phyloP scores from a whole-genome alignment of 2,113 vertebrate species.

The Empidonax traillii region DNA sequence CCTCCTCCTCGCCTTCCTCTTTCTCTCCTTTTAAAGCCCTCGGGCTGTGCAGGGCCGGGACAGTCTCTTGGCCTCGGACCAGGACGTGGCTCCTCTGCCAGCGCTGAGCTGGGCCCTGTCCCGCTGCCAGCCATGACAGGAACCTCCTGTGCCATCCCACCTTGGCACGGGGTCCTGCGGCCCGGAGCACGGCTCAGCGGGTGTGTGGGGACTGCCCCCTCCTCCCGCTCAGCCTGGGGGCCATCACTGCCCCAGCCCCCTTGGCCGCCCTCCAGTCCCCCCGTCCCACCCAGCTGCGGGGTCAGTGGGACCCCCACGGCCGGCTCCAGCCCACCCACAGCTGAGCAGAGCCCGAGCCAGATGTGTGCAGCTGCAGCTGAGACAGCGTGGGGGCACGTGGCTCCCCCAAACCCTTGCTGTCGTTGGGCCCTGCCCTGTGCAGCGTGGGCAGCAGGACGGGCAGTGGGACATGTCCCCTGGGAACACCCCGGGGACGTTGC shows the following conservation, averaged over 20 bases:
- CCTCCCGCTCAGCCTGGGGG: background rate
- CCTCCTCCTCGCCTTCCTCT: background rate
- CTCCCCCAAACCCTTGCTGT: background rate
- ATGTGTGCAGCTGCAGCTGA: background rate
- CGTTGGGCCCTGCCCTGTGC: no score
- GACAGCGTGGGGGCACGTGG: background rate
- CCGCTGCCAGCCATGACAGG: background rate
- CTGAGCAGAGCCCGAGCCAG: background rate
- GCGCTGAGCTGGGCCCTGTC: background rate
- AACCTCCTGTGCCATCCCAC: background rate
- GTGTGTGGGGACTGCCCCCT: accelerated
- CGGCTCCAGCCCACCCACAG: background rate
- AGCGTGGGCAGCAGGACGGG: background rate
- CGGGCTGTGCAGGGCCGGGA: background rate
- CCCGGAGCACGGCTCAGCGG: accelerated
- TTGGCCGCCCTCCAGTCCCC: accelerated
- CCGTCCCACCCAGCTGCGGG: background rate
- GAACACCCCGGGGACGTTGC: background rate
- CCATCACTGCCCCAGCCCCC: accelerated
- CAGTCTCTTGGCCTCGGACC: background rate
- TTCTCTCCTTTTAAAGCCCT: slow-evolving; percentile 58
- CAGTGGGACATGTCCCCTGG: background rate
- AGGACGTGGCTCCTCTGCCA: background rate
- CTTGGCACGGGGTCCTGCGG: accelerated
- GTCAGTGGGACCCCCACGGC: background rate